Percentiles rank a stretch among this genome's conserved stretches.
These are phyloP conservation scores for Lineus longissimus DNA, from an alignment of 1,140 invertebrate genomes.

Conservation along the genomic window DNA sequence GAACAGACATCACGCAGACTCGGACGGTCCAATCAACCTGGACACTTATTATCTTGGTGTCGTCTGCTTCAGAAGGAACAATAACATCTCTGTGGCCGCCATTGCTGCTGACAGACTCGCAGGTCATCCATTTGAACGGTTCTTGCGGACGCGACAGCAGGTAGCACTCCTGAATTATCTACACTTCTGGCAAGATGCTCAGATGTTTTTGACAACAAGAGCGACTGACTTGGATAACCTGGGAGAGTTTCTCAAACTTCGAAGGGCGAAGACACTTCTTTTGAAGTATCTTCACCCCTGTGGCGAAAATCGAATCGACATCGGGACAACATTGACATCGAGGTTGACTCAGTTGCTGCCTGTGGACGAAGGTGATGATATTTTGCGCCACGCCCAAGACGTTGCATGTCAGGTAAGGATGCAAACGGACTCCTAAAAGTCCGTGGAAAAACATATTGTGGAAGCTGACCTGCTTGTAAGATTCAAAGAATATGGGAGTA, in stretches of 20 bases:
- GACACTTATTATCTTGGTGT: too few species aligned
- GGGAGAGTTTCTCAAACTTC: not conserved
- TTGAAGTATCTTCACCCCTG: not conserved
- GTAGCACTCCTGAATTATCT: not conserved
- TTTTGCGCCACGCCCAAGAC: not conserved
- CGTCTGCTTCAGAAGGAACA: not conserved
- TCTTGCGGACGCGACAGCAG: not conserved
- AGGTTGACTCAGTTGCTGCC: not conserved
- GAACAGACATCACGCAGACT: too few species aligned
- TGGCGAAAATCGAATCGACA: not conserved
- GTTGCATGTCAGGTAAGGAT: not conserved
- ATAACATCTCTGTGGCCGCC: not conserved
- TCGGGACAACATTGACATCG: not conserved
- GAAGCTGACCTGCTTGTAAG: too few species aligned
- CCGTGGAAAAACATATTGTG: too few species aligned
- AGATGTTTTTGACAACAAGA: not conserved
- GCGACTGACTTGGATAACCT: not conserved
- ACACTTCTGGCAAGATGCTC: slow-evolving; percentile 1
- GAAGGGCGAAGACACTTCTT: not conserved
- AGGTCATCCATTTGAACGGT: slow-evolving; percentile 1
- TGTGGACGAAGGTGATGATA: not conserved
- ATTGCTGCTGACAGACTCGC: not conserved
- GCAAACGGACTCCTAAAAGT: not conserved
- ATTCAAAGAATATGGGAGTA: too few species aligned
- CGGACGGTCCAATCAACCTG: too few species aligned